Evolutionary conservation across 2,888 invertebrate genomes (phyloP).

Genomic region (Megaustenia siamemsis): DNA sequence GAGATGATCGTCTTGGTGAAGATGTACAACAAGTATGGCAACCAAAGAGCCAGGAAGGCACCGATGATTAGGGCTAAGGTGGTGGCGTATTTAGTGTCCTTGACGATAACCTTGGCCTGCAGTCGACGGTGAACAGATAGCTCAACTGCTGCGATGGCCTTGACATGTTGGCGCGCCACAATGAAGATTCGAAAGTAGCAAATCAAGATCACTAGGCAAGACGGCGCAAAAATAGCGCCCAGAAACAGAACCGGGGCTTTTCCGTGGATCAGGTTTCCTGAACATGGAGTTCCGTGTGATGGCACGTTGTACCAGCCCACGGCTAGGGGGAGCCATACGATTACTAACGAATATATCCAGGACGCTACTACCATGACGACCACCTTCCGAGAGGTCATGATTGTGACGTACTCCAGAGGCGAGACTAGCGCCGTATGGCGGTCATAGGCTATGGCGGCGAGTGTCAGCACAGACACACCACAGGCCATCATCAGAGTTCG

Average conservation of each 20-base stretch:
- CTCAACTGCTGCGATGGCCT: conserved; percentile 84
- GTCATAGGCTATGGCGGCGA: conserved; percentile 85
- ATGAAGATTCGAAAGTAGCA: conserved; percentile 85
- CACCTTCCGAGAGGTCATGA: conserved; percentile 84
- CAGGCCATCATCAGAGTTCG: conserved; percentile 83
- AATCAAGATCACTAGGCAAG: conserved; percentile 83
- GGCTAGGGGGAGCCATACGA: conserved; percentile 83
- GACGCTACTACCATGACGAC: conserved; percentile 83
- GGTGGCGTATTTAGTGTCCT: conserved; percentile 83
- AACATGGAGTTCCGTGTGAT: conserved; percentile 50
- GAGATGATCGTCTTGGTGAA: conserved; percentile 65
- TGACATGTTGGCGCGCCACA: conserved; percentile 84
- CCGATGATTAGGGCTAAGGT: conserved; percentile 85
- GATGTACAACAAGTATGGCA: conserved; percentile 83
- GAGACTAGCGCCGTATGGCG: conserved; percentile 84
- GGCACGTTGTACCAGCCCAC: conserved; percentile 77
- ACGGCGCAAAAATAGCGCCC: conserved; percentile 84
- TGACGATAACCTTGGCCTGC: conserved; percentile 65
- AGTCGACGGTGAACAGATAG: conserved; percentile 81
- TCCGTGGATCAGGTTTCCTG: conserved; percentile 80
- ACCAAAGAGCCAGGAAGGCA: conserved; percentile 84
- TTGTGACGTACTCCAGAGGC: conserved; percentile 84
- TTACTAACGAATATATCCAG: conserved; percentile 83
- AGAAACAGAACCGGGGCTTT: conserved; percentile 82
- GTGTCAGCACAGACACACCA: conserved; percentile 83